A percentile compares a stretch with the other conserved stretches of the same genome.
Conservation (phyloP, 1,140 invertebrate genomes). For the Hyles vespertilio region DNA sequence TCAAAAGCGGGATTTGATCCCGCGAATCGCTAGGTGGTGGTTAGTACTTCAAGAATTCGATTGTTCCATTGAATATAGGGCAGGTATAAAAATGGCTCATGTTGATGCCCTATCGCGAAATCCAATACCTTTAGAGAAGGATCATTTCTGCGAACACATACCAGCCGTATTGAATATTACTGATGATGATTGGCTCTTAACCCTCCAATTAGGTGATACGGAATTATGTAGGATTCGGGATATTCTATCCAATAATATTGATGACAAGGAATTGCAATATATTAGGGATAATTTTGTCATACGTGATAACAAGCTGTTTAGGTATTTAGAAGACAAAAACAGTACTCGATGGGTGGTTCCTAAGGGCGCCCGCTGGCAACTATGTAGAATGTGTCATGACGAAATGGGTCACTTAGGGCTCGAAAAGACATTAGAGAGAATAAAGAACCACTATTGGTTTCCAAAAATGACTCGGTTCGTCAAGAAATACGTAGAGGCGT, state of each 20-base stretch:
- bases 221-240: too few species aligned
- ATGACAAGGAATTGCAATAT: too few species aligned
- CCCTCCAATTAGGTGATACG: too few species aligned
- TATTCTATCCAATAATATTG: too few species aligned
- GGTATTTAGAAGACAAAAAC: constrained; percentile 1
- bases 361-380: constrained; percentile 19
- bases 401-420: constrained; percentile 35
- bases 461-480: constrained; percentile 15
- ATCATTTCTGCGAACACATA: too few species aligned
- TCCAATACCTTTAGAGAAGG: background rate
- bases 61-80: constrained; percentile 38
- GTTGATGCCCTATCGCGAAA: constrained; percentile 45
- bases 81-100: constrained; percentile 37
- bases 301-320: background rate
- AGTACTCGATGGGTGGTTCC: constrained; percentile 12
- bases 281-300: too few species aligned
- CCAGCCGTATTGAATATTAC: too few species aligned
- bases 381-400: constrained; percentile 30
- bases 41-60: constrained; percentile 10
- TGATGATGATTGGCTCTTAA: too few species aligned
- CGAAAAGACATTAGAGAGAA: constrained; percentile 31
- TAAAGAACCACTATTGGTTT: constrained; percentile 36
- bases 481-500: constrained; percentile 8
- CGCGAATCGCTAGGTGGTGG: constrained; percentile 1
- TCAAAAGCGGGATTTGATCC: background rate